Evolutionary conservation across 2,113 vertebrate species (phyloP).

Genomic region (Sphaerodactylus townsendi): DNA sequence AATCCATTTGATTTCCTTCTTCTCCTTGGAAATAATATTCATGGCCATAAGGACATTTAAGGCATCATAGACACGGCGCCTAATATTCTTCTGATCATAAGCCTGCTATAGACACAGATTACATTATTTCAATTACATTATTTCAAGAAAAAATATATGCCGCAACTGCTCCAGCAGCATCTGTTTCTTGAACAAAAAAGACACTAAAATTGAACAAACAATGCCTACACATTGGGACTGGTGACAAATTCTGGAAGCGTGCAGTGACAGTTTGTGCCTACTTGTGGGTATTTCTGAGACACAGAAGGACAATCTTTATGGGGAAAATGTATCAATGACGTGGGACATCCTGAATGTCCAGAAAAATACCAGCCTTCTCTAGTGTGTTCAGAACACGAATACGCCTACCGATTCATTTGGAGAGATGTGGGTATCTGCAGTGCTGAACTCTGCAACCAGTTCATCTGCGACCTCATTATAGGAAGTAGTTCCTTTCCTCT

Average conservation of each 20-base stretch:
- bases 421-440: slow-evolving; percentile 93
- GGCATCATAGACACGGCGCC: slow-evolving; percentile 96
- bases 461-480: slow-evolving; percentile 99
- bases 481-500: slow-evolving; percentile 96
- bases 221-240: too few relatives aligned
- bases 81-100: slow-evolving; percentile 99
- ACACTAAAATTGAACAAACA: neutral
- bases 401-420: slow-evolving; percentile 91
- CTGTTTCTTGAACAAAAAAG: neutral
- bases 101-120: slow-evolving; percentile 78
- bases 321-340: neutral
- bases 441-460: slow-evolving; percentile 97
- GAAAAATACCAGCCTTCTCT: slow-evolving; percentile 41
- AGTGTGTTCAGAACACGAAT: slow-evolving; percentile 30
- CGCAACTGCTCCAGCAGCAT: neutral
- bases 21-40: slow-evolving; percentile 99
- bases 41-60: slow-evolving; percentile 99
- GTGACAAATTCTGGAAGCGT: neutral
- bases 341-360: slow-evolving; percentile 33
- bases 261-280: neutral
- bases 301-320: neutral
- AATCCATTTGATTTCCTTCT: slow-evolving; percentile 99
- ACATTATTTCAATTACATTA: slow-evolving; percentile 30
- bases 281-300: neutral
- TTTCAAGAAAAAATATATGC: slow-evolving; percentile 17